phyloP scores from a whole-genome alignment of 37 sponge, comb jelly and placozoan genomes.

The Oopsacas minuta region DNA sequence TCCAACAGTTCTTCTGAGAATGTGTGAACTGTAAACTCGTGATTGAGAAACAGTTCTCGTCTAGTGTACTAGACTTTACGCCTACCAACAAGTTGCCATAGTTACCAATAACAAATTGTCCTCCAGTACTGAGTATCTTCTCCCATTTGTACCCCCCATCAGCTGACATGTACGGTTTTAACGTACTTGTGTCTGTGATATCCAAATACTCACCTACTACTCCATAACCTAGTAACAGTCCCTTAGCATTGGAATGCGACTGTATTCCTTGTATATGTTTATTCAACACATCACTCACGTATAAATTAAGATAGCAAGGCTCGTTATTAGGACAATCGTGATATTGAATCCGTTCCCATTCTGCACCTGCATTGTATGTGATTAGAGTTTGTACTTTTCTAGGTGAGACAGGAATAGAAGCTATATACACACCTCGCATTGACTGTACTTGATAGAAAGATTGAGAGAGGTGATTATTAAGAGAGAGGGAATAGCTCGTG shows the following conservation, averaged over 20 bases:
- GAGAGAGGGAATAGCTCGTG: not conserved
- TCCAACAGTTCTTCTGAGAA: not conserved
- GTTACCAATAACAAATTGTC: not conserved
- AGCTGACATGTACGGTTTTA: not conserved
- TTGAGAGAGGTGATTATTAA: not conserved
- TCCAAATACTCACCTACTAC: not conserved
- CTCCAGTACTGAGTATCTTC: not conserved
- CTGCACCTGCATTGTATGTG: slow-evolving; percentile 7
- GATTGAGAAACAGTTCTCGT: not conserved
- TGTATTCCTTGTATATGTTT: not conserved
- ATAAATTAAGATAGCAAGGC: not conserved
- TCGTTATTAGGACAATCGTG: not conserved
- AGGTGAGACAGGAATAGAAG: not conserved
- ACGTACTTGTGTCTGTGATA: not conserved
- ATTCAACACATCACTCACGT: not conserved
- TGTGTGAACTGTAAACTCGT: not conserved
- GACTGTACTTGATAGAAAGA: not conserved
- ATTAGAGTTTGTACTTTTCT: not conserved
- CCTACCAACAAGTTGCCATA: not conserved
- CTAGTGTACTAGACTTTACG: not conserved
- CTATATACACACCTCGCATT: not conserved
- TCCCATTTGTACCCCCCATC: not conserved
- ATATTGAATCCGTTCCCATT: not conserved
- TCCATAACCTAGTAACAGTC: not conserved
- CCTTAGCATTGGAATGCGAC: not conserved